These are phyloP conservation scores for Caenorhabditis panamensis DNA, from an alignment of 2,888 invertebrate species.

Conservation along the genomic window DNA sequence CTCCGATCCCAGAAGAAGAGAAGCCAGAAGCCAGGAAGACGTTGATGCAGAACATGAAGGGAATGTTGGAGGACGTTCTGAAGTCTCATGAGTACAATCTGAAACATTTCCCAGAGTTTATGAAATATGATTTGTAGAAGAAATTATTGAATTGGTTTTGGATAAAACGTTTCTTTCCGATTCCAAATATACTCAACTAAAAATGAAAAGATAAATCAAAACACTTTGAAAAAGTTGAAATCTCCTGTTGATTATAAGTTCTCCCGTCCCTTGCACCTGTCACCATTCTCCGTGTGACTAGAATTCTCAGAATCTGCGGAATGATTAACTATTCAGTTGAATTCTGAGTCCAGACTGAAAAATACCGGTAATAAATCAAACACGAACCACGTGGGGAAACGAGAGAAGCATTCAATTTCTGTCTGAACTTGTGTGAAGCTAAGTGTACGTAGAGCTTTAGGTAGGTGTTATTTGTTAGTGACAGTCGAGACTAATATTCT, in stretches of 20 bases:
- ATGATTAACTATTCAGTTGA: neutral
- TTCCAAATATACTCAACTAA: no score
- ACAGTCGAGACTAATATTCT: no score
- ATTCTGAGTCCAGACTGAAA: neutral
- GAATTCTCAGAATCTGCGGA: neutral
- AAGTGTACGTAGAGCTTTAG: no score
- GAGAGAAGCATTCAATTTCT: no score
- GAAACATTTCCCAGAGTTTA: constrained; percentile 24
- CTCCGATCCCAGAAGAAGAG: constrained; percentile 5
- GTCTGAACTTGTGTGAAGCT: no score
- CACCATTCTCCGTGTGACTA: neutral
- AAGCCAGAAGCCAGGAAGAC: constrained; percentile 1
- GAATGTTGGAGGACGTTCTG: constrained; percentile 32
- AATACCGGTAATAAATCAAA: neutral
- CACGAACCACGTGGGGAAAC: neutral
- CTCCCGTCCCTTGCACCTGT: neutral
- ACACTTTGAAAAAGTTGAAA: neutral
- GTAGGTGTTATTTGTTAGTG: no score
- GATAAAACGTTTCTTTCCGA: no score
- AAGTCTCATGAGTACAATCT: constrained; percentile 29
- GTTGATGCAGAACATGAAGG: constrained; percentile 12
- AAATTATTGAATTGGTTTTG: no score
- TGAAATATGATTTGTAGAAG: neutral
- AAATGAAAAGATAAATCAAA: neutral
- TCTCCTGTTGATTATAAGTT: neutral